phyloP scores from a whole-genome alignment of 2,888 invertebrate genomes.

The Cephus spinipes region DNA sequence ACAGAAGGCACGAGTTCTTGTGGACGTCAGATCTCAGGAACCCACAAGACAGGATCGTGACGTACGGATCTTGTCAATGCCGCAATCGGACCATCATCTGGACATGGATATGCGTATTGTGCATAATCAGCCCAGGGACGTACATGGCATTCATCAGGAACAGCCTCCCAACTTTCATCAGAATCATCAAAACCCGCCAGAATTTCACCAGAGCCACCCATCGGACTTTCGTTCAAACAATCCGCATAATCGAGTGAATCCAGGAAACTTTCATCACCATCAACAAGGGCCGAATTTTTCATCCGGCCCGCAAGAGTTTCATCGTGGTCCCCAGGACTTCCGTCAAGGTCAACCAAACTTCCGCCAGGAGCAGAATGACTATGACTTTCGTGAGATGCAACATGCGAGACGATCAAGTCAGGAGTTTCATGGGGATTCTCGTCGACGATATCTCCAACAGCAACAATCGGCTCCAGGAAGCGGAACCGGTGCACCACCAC shows the following conservation, averaged over 20 bases:
- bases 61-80: slow-evolving; percentile 43
- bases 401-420: slow-evolving; percentile 38
- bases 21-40: slow-evolving; percentile 50
- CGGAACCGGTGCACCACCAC: not conserved
- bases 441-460: not conserved
- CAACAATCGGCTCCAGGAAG: slow-evolving; percentile 34
- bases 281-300: not conserved
- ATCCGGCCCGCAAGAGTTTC: slow-evolving; percentile 41
- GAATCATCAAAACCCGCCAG: slow-evolving; percentile 16
- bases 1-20: slow-evolving; percentile 55
- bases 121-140: slow-evolving; percentile 37
- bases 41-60: slow-evolving; percentile 52
- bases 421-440: slow-evolving; percentile 46
- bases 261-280: slow-evolving; percentile 20
- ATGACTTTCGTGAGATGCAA: slow-evolving; percentile 48
- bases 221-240: slow-evolving; percentile 41
- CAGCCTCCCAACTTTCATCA: slow-evolving; percentile 30
- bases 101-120: slow-evolving; percentile 64
- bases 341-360: slow-evolving; percentile 43
- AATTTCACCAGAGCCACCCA: slow-evolving; percentile 35
- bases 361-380: slow-evolving; percentile 31
- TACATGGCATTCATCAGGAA: slow-evolving; percentile 34
- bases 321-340: slow-evolving; percentile 46
- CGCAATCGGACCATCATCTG: slow-evolving; percentile 53
- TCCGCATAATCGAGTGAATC: not conserved